Evolutionary conservation across 2,113 vertebrate species (phyloP).

Genomic region (Hypomesus transpacificus): DNA sequence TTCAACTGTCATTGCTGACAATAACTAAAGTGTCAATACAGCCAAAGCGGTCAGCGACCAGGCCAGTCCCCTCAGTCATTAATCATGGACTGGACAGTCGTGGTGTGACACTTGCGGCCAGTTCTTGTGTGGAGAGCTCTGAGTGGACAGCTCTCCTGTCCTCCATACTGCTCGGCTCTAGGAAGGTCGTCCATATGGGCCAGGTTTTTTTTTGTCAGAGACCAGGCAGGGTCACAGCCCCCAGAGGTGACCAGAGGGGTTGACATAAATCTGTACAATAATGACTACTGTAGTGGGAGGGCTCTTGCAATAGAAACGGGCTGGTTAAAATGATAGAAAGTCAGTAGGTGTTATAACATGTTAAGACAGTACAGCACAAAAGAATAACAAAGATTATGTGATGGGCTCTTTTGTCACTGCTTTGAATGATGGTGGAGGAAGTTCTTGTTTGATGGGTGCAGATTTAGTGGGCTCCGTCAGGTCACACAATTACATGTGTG

Average conservation of each 20-base stretch:
- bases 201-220: slow-evolving; percentile 63
- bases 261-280: slow-evolving; percentile 54
- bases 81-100: slow-evolving; percentile 81
- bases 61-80: slow-evolving; percentile 83
- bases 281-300: slow-evolving; percentile 17
- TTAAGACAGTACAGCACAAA: no score
- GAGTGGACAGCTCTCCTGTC: slow-evolving; percentile 57
- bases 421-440: no score
- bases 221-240: slow-evolving; percentile 58
- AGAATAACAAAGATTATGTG: no score
- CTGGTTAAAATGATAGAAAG: no score
- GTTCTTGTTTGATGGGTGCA: no score
- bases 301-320: background rate
- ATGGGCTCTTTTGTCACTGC: no score
- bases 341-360: no score
- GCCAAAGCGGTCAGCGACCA: slow-evolving; percentile 51
- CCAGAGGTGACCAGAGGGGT: slow-evolving; percentile 58
- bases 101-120: background rate
- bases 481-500: no score
- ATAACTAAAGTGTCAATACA: slow-evolving; percentile 61
- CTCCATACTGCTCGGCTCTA: no score
- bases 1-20: slow-evolving; percentile 49
- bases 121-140: slow-evolving; percentile 37
- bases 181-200: slow-evolving; percentile 20
- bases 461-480: no score